Base-by-base conservation (phyloP, 2,113 vertebrate genomes). In the Campylorhamphus procurvoides region DNA sequence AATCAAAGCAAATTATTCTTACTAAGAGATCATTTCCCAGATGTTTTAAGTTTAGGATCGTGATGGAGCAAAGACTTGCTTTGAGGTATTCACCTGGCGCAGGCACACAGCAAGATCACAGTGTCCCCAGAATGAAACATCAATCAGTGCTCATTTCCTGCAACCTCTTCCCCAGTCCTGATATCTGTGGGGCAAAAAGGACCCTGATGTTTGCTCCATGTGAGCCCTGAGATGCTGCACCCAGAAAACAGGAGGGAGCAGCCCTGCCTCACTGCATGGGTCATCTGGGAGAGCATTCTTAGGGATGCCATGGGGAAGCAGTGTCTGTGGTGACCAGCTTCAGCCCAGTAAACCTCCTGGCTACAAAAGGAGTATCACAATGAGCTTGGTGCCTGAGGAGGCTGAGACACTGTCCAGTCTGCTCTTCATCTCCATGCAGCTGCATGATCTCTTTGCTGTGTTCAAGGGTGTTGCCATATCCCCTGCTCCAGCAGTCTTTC, bases 231-330 rank as follows among this genome's bases (percentile, higher is more conserved):
- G 55, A n/a, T 52, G 11, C 44, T 14, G 31, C 2, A 52, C 28
- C 18, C 20, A 67, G 79, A 47, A 63, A 58, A 74, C 0, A 68
- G 55, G 35, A 73, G 44, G 37, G 25, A 81, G 28, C 20, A 44
- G 11, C 16, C 7, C 53, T 49, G 18, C 63, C 49, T 58, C n/a
- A 5, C 47, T 29, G 17, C 53, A 47, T 14, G 64, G 49, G 12
- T 44, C 40, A 69, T 1, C 35, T 31, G 35, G 35, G 35, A 87
- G 22, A 63, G 25, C n/a, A 52, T 14, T 19, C 20, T 29, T 20
- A 12, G 0, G 0, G 33, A 40, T 60, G 44, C 33, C 16, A 24
- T 1, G 5, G 39, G 53, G n/a, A 75, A 47, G 58, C 63, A 47
- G n/a, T 8, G 10, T 29, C 42, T 53, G 49, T 40, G 35, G 25